phyloP scores from a whole-genome alignment of 2,797 vertebrate genomes.

The Netta rufina region DNA sequence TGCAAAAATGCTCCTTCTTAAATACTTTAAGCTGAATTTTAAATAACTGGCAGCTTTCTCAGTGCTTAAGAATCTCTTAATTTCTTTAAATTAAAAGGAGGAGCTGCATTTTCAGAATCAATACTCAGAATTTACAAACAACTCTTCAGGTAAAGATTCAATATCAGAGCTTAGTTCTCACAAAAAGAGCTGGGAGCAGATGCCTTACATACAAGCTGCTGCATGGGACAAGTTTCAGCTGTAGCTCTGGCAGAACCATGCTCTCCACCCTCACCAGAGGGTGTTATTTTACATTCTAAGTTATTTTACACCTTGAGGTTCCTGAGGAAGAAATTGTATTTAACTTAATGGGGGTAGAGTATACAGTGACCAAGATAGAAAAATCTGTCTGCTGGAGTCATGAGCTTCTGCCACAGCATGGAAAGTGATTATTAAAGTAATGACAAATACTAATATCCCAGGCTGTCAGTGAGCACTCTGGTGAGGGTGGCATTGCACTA shows the following conservation, averaged over 20 bases:
- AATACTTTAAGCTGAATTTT: neutral
- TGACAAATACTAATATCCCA: neutral
- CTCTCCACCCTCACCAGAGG: neutral
- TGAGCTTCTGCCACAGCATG: neutral
- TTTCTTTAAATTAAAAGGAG: neutral
- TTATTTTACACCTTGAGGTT: neutral
- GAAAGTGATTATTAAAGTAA: neutral
- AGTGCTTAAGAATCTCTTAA: neutral
- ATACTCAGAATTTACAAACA: neutral
- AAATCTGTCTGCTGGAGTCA: neutral
- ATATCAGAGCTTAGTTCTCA: neutral
- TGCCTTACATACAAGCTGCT: neutral
- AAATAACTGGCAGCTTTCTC: neutral
- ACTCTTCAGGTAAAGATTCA: neutral
- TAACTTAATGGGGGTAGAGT: neutral
- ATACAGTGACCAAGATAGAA: neutral
- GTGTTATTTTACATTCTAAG: neutral
- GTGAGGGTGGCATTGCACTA: neutral
- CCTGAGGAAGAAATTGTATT: neutral
- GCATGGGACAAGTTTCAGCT: fast-evolving
- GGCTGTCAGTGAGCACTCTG: neutral
- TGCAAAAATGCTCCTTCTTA: neutral
- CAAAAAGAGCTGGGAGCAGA: neutral
- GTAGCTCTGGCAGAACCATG: fast-evolving
- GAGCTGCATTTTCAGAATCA: neutral